Evolutionary conservation across 2,797 vertebrate species (phyloP).

Genomic region (Manis pentadactyla): DNA sequence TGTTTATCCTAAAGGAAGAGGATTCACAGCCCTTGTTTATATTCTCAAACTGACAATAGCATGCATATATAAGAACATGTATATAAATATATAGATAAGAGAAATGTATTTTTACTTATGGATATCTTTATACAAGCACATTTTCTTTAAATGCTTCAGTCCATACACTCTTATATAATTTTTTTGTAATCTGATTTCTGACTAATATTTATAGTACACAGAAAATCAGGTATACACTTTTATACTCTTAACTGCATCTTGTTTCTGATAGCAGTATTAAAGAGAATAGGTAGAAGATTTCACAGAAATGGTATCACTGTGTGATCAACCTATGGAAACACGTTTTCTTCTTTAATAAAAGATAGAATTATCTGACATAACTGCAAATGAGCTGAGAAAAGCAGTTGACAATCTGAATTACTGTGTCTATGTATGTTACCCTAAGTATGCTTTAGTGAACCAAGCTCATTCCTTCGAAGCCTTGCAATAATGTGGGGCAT

Average conservation of each 20-base stretch:
- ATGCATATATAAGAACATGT: background rate
- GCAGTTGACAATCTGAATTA: background rate
- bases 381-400: constrained; percentile 69
- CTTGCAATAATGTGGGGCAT: constrained; percentile 46
- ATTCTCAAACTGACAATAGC: background rate
- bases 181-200: constrained; percentile 24
- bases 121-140: background rate
- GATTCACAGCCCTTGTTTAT: background rate
- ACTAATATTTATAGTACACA: constrained; percentile 9
- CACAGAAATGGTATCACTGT: background rate
- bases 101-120: background rate
- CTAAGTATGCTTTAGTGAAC: constrained; percentile 71
- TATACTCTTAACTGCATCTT: background rate
- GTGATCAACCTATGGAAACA: background rate
- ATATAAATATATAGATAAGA: background rate
- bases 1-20: background rate
- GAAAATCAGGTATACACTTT: background rate
- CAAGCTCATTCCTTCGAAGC: constrained; percentile 74
- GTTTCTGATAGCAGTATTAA: background rate
- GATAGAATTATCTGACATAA: background rate
- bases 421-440: constrained; percentile 62
- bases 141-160: background rate
- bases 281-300: background rate
- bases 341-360: background rate
- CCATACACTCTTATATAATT: background rate